Evolutionary conservation across 2,888 invertebrate species (phyloP).

Genomic region (Sphaeridia pumilis): DNA sequence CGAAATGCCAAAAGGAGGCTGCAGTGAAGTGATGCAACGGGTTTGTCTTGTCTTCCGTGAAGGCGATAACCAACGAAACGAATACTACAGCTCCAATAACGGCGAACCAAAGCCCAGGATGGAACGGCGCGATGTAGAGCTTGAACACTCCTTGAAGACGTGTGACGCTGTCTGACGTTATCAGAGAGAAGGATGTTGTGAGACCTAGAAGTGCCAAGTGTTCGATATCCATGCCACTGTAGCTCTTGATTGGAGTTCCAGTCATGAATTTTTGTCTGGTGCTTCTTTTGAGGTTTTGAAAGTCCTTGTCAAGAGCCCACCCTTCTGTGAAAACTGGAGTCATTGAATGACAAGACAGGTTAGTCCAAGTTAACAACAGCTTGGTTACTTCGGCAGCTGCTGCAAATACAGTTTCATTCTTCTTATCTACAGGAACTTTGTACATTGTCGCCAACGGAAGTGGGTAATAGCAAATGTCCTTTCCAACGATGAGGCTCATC

Average conservation of each 20-base stretch:
- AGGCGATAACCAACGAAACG: not conserved
- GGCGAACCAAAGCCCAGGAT: not conserved
- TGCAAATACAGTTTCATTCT: not conserved
- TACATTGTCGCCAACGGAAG: not conserved
- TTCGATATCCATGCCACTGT: not conserved
- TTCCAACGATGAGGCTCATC: no score
- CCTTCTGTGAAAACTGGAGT: not conserved
- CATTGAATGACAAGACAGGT: not conserved
- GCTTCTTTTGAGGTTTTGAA: not conserved
- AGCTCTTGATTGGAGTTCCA: not conserved
- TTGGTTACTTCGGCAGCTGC: not conserved
- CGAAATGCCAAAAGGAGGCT: not conserved
- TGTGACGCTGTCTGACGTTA: not conserved
- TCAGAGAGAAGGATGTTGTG: not conserved
- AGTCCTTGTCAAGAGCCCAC: not conserved
- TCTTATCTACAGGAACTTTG: not conserved
- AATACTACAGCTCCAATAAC: not conserved
- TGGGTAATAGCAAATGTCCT: no score
- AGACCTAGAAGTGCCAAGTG: not conserved
- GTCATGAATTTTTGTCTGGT: not conserved
- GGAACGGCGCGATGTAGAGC: not conserved
- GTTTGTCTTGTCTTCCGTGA: not conserved
- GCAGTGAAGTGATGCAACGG: not conserved
- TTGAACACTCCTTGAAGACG: not conserved
- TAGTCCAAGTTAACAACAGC: not conserved